Base-by-base conservation (phyloP, 2,797 vertebrate species). In the Trematomus bernacchii region DNA sequence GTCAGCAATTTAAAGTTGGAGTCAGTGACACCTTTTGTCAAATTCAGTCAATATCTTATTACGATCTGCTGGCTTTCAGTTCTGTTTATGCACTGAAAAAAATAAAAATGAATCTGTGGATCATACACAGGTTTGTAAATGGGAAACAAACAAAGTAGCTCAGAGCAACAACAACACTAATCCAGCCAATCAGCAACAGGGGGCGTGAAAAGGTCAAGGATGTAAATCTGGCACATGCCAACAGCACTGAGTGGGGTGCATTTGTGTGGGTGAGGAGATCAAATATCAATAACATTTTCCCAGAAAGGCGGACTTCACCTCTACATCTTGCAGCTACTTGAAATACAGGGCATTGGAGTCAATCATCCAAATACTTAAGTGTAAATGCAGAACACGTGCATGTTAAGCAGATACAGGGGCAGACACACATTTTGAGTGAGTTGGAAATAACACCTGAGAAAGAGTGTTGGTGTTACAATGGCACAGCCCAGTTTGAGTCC, bases 311-410 rank as follows among this genome's bases (percentile, higher is more conserved):
- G 52, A 54, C 23, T 23, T 13, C 52, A 54, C 14, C 52, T 54
- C 27, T 43, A 51, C 19, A 42, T 57, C n/a, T 2, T 9, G 8
- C 16, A 10, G n/a, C 46, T 18, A 50, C 12, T 18, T 43, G 47
- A 61, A 48, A 66, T 48, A 18, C n/a, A 51, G 37, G 40, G 52
- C 14, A 6, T 40, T 68, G 43, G 44, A 66, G 44, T 44, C 59
- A 47, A 59, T 51, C 23, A 47, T 60, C 57, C 37, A 73, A 52
- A 79, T 57, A 51, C 42, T 50, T 21, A 53, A 68, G 44, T 14
- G 55, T 18, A 57, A 72, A 66, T 18, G 23, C 27, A 60, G 23
- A 69, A 66, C 9, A 60, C 40, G 19, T 27, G 52, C 52, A 27
- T 47, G 21, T 55, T 21, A 86, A 37, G 83, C 23, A 53, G 40